Evolutionary conservation across 2,888 invertebrate species (phyloP).

Genomic region (Melitaea athalia): DNA sequence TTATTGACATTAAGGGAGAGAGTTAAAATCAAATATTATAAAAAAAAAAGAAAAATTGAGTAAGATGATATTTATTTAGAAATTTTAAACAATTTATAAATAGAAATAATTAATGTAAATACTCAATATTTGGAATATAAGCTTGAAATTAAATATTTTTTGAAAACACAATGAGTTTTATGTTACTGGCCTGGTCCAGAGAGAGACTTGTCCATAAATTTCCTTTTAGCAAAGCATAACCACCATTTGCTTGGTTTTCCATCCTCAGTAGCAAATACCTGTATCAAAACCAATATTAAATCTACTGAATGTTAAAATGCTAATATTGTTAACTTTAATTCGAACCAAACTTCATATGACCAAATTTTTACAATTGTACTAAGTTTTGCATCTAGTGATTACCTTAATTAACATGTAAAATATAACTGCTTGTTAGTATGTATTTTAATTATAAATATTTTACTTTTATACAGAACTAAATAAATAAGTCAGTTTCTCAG

Average conservation of each 20-base stretch:
- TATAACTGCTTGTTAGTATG: too few species aligned
- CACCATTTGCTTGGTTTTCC: slow-evolving; percentile 99
- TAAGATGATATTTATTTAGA: slow-evolving; percentile 3
- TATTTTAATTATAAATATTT: too few species aligned
- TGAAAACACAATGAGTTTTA: slow-evolving; percentile 10
- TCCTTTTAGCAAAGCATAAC: slow-evolving; percentile 99
- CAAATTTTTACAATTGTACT: too few species aligned
- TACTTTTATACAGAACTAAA: too few species aligned
- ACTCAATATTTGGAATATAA: background rate
- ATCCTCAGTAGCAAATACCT: slow-evolving; percentile 91
- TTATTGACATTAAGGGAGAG: too few species aligned
- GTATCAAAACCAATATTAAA: slow-evolving; percentile 29
- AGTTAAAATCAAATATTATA: too few species aligned
- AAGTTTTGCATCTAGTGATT: too few species aligned
- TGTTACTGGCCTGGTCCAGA: slow-evolving; percentile 92
- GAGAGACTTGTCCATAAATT: slow-evolving; percentile 99
- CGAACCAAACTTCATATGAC: background rate
- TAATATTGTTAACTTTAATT: background rate
- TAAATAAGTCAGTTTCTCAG: too few species aligned
- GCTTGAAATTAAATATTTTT: slow-evolving; percentile 4
- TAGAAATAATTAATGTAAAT: background rate
- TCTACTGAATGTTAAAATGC: background rate
- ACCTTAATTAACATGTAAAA: too few species aligned
- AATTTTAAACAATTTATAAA: slow-evolving; percentile 1
- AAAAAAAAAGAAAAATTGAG: background rate